Evolutionary conservation across 1,140 invertebrate genomes (phyloP).

Genomic region (Hetaerina americana): DNA sequence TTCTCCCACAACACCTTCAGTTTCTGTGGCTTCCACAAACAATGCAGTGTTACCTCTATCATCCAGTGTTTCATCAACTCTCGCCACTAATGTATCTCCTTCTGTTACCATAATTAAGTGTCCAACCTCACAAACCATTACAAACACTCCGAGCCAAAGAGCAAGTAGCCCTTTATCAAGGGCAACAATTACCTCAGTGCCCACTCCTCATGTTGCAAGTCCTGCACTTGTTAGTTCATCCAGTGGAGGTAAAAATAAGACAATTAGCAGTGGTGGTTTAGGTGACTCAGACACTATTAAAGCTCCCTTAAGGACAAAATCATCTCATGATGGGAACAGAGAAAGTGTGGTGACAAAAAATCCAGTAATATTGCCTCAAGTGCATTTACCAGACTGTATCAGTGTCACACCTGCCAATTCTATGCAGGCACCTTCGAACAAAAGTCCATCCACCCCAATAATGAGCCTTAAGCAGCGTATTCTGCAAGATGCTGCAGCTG

Average conservation of each 20-base stretch:
- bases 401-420: neutral
- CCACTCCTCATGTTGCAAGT: neutral
- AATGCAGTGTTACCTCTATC: neutral
- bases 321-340: neutral
- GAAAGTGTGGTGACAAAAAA: neutral
- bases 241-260: neutral
- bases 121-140: neutral
- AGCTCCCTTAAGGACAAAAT: neutral
- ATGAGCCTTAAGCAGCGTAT: neutral
- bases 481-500: neutral
- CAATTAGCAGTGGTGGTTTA: neutral
- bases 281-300: neutral
- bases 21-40: neutral
- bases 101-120: neutral
- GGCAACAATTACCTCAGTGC: neutral
- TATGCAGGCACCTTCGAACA: neutral
- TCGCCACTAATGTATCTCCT: neutral
- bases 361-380: neutral
- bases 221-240: neutral
- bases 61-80: neutral
- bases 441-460: neutral
- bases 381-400: neutral
- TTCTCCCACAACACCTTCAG: neutral
- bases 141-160: neutral
- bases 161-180: neutral